Evolutionary conservation across 1,140 invertebrate genomes (phyloP), one percentile per base, ranked within the genome.

Genomic region (Anastatus disparis): DNA sequence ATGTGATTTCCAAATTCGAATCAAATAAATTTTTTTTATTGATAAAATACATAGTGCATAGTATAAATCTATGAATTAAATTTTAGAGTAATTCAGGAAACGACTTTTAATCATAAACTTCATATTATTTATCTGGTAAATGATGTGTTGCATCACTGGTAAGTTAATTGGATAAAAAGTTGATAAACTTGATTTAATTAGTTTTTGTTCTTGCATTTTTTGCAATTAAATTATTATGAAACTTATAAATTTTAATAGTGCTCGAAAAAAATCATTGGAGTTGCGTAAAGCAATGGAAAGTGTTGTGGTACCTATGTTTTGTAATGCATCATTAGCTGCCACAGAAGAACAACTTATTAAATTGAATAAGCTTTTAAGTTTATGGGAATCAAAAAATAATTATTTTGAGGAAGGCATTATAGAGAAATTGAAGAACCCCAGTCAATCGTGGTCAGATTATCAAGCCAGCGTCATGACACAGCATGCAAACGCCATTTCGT

Each of bases 101-200:
- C 92, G 56, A 89, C 90, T 70, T 98, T 98, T 89, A 91, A 91
- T 74, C 91, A 95, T 84, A 95, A 97, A 87, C 90, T 99, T 61
- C 96, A 99, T 87, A 91, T 98, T 81, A 97, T 99, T 83, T 99
- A 99, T 87, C 89, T 99, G 78, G 94, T 99, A 73, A 99, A 99
- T 88, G 97, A 99, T 89, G 92, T 98, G 31, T 88, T 98, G 56
- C 96, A 98, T 87, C 96, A 99, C 87, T 98, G 97, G 96, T 97
- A 91, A 93, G 92, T 81, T 70, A 70, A 67, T 76, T 6, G 61
- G 40, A 17, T 52, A 61, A 12, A 20, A 69, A 42, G 15, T 69
- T 13, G 56, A 61, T 61, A 27, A 69, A 20, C 29, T 20, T 40
- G 29, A 61, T 40, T 29, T 17, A n/a, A n/a, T n/a, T n/a, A n/a